These are phyloP conservation scores for Callyntrura sp. DNA, from an alignment of 2,888 invertebrate genomes.

Conservation along the genomic window DNA sequence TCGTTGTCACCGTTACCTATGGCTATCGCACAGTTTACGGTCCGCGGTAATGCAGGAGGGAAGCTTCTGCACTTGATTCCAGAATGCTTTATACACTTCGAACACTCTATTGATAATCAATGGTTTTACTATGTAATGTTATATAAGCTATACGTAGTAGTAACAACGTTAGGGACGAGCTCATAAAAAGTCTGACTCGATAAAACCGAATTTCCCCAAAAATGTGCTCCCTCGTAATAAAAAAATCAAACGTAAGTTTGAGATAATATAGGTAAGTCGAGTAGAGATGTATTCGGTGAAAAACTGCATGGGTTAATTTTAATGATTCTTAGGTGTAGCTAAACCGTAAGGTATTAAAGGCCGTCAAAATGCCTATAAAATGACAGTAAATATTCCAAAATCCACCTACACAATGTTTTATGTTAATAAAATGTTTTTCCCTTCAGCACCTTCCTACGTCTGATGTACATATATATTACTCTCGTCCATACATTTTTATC, in stretches of 20 bases:
- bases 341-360: neutral
- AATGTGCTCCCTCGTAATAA: neutral
- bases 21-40: neutral
- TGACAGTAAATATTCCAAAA: neutral
- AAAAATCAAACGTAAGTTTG: no score
- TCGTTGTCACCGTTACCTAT: conserved; percentile 6
- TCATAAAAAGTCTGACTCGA: conserved; percentile 27
- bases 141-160: neutral
- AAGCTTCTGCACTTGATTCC: conserved; percentile 35
- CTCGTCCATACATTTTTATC: conserved; percentile 6
- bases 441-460: conserved; percentile 5
- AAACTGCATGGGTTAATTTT: neutral
- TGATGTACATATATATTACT: neutral
- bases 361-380: no score
- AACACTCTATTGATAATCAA: conserved; percentile 15
- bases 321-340: neutral
- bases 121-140: neutral
- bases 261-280: no score
- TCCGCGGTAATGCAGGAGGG: conserved; percentile 9
- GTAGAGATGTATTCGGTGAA: neutral
- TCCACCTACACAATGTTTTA: conserved; percentile 43
- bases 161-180: neutral
- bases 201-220: neutral
- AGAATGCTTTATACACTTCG: neutral
- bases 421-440: conserved; percentile 18